phyloP scores from a whole-genome alignment of 2,888 invertebrate genomes.

The Calliphora vomitoria region DNA sequence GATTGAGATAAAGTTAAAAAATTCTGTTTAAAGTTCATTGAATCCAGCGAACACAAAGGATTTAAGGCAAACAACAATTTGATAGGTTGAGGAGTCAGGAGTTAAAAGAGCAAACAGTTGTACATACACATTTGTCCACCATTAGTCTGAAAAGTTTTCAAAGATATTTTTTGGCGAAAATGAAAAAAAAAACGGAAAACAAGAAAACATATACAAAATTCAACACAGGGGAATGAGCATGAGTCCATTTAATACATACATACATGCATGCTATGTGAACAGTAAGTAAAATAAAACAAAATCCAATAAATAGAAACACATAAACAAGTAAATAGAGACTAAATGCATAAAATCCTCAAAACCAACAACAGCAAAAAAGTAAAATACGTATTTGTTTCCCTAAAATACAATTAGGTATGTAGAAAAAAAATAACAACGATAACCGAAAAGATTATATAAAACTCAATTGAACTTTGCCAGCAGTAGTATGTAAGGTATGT shows the following conservation, averaged over 20 bases:
- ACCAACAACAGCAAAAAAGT: too few species aligned
- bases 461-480: constrained; percentile 2
- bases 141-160: constrained; percentile 70
- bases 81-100: constrained; percentile 54
- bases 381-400: background rate
- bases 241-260: too few species aligned
- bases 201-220: background rate
- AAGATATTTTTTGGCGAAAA: constrained; percentile 11
- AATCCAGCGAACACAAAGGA: constrained; percentile 56
- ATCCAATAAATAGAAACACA: background rate
- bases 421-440: background rate
- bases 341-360: background rate
- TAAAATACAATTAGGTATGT: background rate
- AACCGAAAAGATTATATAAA: constrained; percentile 35
- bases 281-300: background rate
- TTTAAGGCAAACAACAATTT: constrained; percentile 37
- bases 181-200: background rate
- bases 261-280: background rate
- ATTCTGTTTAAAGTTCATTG: constrained; percentile 68
- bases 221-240: background rate
- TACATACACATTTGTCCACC: constrained; percentile 28
- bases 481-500: background rate
- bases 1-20: constrained; percentile 25
- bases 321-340: constrained; percentile 8
- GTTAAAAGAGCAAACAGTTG: constrained; percentile 11